phyloP scores from a whole-genome alignment of 1,140 invertebrate species.

The Bathynomus jamesi region DNA sequence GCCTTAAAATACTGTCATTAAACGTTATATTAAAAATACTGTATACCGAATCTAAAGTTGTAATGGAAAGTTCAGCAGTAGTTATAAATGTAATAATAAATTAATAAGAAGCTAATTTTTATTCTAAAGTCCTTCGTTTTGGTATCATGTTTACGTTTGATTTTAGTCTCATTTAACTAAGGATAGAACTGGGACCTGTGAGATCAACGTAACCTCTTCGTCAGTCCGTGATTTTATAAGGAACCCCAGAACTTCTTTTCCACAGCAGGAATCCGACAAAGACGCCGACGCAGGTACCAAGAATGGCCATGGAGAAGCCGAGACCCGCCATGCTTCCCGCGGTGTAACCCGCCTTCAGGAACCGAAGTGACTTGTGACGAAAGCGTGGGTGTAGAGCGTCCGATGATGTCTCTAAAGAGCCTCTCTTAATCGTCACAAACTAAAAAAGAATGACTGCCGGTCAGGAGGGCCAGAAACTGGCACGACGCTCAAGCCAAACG shows the following conservation, averaged over 20 bases:
- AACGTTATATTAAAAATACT: no score
- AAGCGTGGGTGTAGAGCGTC: slow-evolving; percentile 40
- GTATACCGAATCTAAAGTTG: no score
- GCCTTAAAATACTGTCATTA: no score
- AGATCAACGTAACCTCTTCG: slow-evolving; percentile 22
- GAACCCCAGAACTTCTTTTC: slow-evolving; percentile 38
- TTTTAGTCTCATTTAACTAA: no score
- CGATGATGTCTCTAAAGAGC: slow-evolving; percentile 41
- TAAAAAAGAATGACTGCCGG: slow-evolving; percentile 22
- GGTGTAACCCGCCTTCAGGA: slow-evolving; percentile 38
- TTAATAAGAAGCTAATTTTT: no score
- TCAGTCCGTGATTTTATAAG: slow-evolving; percentile 33
- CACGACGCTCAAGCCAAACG: no score
- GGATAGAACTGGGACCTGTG: slow-evolving; percentile 18
- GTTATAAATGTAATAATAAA: no score
- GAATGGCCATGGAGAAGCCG: slow-evolving; percentile 44
- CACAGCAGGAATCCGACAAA: slow-evolving; percentile 45
- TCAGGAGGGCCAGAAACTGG: no score
- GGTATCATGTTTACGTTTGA: no score
- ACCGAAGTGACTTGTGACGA: slow-evolving; percentile 30
- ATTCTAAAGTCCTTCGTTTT: no score
- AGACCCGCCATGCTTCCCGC: slow-evolving; percentile 44
- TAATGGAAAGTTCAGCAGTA: no score
- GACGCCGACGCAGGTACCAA: slow-evolving; percentile 43
- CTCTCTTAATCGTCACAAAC: slow-evolving; percentile 41